phyloP scores from a whole-genome alignment of 2,797 vertebrate genomes.

The Philypnodon macrostomus region DNA sequence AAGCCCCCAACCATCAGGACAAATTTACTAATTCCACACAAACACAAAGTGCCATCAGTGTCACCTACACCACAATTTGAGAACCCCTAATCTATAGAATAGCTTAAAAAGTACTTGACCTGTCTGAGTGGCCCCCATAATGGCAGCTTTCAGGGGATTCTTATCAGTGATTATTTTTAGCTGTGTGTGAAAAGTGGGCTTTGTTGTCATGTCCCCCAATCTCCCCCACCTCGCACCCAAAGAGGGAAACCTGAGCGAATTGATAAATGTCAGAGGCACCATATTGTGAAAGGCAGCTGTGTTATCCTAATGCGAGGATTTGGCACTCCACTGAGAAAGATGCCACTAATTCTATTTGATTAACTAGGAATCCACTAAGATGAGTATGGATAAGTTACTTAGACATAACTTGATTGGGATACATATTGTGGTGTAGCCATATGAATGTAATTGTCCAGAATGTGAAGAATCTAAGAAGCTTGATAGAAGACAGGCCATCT shows the following conservation, averaged over 20 bases:
- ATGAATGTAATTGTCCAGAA: slow-evolving; percentile 54
- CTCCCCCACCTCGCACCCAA: slow-evolving; percentile 30
- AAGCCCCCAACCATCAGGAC: too few relatives aligned
- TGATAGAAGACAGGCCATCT: slow-evolving; percentile 55
- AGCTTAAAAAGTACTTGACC: slow-evolving; percentile 51
- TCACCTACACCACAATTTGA: too few relatives aligned
- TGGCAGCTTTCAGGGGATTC: too few relatives aligned
- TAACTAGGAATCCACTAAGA: slow-evolving; percentile 26
- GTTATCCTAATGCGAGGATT: slow-evolving; percentile 57
- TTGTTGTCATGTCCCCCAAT: slow-evolving; percentile 51
- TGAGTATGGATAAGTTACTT: slow-evolving; percentile 39
- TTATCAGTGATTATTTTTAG: slow-evolving; percentile 67
- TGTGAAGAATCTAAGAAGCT: slow-evolving; percentile 65
- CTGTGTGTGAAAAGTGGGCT: slow-evolving; percentile 36
- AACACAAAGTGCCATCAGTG: too few relatives aligned
- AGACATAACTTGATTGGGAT: slow-evolving; percentile 24
- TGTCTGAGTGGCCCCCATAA: slow-evolving; percentile 55
- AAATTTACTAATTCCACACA: too few relatives aligned
- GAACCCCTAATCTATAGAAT: too few relatives aligned
- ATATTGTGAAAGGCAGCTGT: slow-evolving; percentile 58
- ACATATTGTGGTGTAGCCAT: slow-evolving; percentile 37
- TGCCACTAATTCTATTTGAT: slow-evolving; percentile 22
- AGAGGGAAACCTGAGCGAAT: slow-evolving; percentile 66
- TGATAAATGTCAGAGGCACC: slow-evolving; percentile 69
- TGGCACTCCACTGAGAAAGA: slow-evolving; percentile 46